Evolutionary conservation across 2,113 vertebrate species (phyloP), one percentile per base, ranked within the genome.

Genomic region (Corythoichthys haematopterus): DNA sequence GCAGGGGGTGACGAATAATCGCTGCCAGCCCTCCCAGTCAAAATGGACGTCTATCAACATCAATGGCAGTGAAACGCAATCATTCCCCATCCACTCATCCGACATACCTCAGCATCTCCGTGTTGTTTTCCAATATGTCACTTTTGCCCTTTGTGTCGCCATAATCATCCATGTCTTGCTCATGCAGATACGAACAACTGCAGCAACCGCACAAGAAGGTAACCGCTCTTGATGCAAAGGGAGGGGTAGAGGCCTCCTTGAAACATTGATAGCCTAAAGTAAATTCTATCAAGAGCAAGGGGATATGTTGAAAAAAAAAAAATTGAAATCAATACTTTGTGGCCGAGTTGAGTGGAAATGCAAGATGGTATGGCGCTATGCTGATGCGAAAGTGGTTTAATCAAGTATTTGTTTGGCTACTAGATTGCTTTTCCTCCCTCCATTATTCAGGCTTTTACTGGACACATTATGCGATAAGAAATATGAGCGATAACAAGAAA

Each of bases 271-370:
- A 83, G 71, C 87, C 83, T 81, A 77, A 68, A 74, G 76, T 84
- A 79, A 87, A 87, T 87, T 82, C 77, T 80, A 84, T 85, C 85
- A 85, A 78, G 59, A 51, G 85, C 73, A 85, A 85, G 64, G 50
- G 64, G 87, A 88, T 85, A 85, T 80, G 74, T 8, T 8, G 6
- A 5, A 5, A 5, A 75, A 85, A 66, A 87, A 83, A 90, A 85
- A 90, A 79, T 62, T 71, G 80, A 70, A 81, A 92, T 83, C 82
- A 83, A 93, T 86, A 81, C 62, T 11, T 77, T 64, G 73, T 90
- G 88, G 82, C 89, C 79, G 78, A 83, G 51, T 77, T 74, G 84
- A 87, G 85, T 85, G 83, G 93, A 92, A 94, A 94, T 84, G 78
- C 92, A 93, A 96, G 92, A 92, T 72, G 72, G 75, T 66, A 50